Evolutionary conservation across 2,888 invertebrate species (phyloP).

Genomic region (Epiblema foenella): DNA sequence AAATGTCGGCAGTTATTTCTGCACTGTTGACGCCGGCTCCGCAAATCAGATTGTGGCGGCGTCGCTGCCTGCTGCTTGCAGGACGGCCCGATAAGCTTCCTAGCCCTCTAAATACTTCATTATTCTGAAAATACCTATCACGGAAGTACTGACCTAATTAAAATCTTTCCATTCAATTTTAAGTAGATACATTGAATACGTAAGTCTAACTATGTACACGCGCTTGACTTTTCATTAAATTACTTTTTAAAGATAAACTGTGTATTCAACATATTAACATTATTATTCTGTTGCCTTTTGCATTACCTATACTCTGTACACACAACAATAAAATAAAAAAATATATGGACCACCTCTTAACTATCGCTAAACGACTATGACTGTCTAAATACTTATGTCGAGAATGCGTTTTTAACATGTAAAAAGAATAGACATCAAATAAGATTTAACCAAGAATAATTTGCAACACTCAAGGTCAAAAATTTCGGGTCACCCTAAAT

Average conservation of each 20-base stretch:
- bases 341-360: too few relatives aligned
- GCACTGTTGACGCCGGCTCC: constrained; percentile 47
- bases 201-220: too few relatives aligned
- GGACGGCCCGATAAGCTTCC: constrained; percentile 52
- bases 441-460: constrained; percentile 40
- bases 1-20: constrained; percentile 51
- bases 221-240: too few relatives aligned
- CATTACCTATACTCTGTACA: too few relatives aligned
- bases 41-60: constrained; percentile 64
- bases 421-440: constrained; percentile 38
- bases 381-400: neutral
- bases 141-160: constrained; percentile 1
- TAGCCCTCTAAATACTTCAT: constrained; percentile 52
- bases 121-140: constrained; percentile 1
- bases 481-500: too few relatives aligned
- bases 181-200: too few relatives aligned
- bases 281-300: neutral
- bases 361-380: neutral
- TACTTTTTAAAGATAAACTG: neutral
- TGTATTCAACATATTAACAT: too few relatives aligned
- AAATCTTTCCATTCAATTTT: too few relatives aligned
- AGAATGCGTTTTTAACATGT: constrained; percentile 16
- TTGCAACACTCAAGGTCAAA: too few relatives aligned
- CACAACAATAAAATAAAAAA: neutral
- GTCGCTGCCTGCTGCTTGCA: constrained; percentile 53